Base-by-base conservation (phyloP, 92 coral and sea anemone species). In the Chrysogorgia sp. region DNA sequence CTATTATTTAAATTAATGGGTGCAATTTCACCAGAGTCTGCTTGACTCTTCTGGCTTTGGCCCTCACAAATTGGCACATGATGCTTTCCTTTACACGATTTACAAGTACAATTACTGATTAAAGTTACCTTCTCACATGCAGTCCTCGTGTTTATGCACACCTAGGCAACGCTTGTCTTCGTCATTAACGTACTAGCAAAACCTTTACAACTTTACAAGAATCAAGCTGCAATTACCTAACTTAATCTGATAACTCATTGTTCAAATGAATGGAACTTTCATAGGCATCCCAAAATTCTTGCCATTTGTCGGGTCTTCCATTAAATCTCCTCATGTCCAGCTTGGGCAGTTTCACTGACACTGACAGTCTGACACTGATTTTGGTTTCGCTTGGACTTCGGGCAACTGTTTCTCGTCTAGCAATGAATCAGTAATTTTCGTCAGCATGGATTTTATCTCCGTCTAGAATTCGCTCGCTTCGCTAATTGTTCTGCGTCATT, bases 281-380 rank as follows among this genome's bases (percentile, higher is more conserved):
- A 71, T 78, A 84, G 22, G 75, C 60, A 79, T 84, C 84, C 84
- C 84, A 84, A 57, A 79, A 84, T 79, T 84, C 84, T 63, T 78
- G 84, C 88, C 88, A 84, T 40, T 64, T 40, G 17, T 21, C 30
- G 6, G 34, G 40, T 2, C 50, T n/a, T 15, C 71, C 71, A 34
- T 34, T 64, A 20, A 64, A 64, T 14, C 34, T 34, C 14, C 34
- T 64, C 7, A 64, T 40, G 4, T 64, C 71, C 1, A 64, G 49
- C 43, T 64, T 37, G 10, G 71, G 71, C 0, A 64, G 50, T 34
- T 21, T 64, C 15, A 40, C 71, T 37, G 43, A 37, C 12, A 4
- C 12, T 37, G 43, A 4, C 12, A 4, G 5, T 37, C 12, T 37
- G 43, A 4, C 12, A 4, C 12, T 12, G 43, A 12, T 12, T 37